Evolutionary conservation across 2,113 vertebrate genomes (phyloP), one percentile per base, ranked within the genome.

Genomic region (Megaceryle maxima): DNA sequence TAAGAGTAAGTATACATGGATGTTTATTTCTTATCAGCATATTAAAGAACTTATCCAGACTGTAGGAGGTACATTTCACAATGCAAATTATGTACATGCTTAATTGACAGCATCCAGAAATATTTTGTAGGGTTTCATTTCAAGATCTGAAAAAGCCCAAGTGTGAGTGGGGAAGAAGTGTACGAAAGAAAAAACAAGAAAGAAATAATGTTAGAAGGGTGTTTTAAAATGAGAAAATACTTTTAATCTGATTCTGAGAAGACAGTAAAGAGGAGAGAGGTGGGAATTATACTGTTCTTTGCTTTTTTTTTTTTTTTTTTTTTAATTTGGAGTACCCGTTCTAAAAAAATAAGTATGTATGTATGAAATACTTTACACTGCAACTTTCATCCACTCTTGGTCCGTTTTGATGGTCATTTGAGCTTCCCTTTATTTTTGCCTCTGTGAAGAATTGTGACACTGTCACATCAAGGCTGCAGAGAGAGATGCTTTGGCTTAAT

Each of bases 1-100:
- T 98, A 48, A 96, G 95, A 46, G 98, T 98, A 86, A 98, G 98
- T 97, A n/a, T 57, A 31, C 70, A 41, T 13, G 69, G 6, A 41
- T 59, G 7, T 35, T 60, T 73, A 26, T 87, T 86, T 90, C 24
- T 78, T 33, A 46, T 57, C 67, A 37, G 6, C 50, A 59, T 57
- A 13, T 56, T 44, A 31, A 90, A 77, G 39, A 72, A 22, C 56
- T 76, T 87, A 29, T 67, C 8, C 31, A 62, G 16, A 31, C 21
- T 33, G 6, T 24, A 70, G 39, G 70, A 74, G 4, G 28, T 84
- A 33, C 9, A 15, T 77, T 85, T 64, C 21, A 59, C 29, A 33
- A 31, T 20, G 28, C 5, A 77, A 57, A 22, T 66, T 85, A 50
- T 66, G 11, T 31, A 25, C 31, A 21, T 21, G 24, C 17, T 59